Conservation (phyloP, 2,113 vertebrate species). For the Rhabdornis inornatus region DNA sequence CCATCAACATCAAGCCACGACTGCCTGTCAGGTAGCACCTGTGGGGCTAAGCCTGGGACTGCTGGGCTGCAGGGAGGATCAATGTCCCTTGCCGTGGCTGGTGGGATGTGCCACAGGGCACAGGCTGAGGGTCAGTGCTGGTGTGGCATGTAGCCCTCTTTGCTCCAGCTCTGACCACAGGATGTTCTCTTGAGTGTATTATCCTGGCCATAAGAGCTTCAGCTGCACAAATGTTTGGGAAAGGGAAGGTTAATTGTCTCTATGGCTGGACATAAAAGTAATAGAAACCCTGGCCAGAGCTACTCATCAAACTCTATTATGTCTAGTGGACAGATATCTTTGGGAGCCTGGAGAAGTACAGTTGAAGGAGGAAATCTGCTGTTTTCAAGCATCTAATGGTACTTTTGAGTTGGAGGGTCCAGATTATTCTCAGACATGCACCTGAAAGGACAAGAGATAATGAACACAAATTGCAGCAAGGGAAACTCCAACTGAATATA, state of each 20-base stretch:
- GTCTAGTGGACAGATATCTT: neutral
- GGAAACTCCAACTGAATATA: neutral
- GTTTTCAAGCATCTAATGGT: neutral
- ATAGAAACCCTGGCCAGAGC: neutral
- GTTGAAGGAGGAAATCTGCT: neutral
- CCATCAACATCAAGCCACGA: slow-evolving; percentile 89
- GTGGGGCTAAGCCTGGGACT: neutral
- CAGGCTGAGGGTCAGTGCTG: neutral
- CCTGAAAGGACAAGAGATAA: neutral
- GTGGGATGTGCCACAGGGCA: accelerated
- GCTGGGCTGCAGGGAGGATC: neutral
- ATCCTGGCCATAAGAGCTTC: neutral
- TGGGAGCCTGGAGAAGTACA: neutral
- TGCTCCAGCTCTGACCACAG: neutral
- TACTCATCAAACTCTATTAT: neutral
- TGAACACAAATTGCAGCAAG: neutral
- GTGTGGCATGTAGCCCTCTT: neutral
- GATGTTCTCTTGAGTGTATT: neutral
- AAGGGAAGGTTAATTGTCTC: neutral
- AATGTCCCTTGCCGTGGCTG: neutral
- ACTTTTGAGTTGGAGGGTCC: neutral
- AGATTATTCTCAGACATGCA: neutral
- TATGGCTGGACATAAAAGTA: neutral
- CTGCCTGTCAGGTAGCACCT: slow-evolving; percentile 79
- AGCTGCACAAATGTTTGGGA: neutral